These are phyloP conservation scores for Hypomecis punctinalis DNA, from an alignment of 2,888 invertebrate species.

Conservation along the genomic window DNA sequence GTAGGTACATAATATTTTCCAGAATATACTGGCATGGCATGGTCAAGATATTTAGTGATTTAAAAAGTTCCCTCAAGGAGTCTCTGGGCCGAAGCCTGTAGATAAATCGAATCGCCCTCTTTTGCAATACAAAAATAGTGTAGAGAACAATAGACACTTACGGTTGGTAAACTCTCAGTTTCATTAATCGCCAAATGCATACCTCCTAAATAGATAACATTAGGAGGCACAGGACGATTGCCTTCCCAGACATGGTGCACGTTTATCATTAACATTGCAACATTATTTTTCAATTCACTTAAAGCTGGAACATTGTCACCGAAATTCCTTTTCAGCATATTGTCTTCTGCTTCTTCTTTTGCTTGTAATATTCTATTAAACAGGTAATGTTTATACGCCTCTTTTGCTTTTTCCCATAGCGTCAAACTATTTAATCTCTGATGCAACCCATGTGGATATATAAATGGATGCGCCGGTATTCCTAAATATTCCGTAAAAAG, in stretches of 20 bases:
- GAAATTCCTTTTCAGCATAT: slow-evolving; percentile 43
- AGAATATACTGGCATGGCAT: no score
- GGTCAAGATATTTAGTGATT: no score
- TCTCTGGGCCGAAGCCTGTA: no score
- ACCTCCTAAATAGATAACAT: slow-evolving; percentile 66
- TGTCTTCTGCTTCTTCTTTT: slow-evolving; percentile 38
- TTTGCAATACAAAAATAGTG: no score
- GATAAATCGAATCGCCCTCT: no score
- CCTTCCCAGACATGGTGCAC: slow-evolving; percentile 62
- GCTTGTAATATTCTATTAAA: slow-evolving; percentile 29
- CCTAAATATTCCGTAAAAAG: slow-evolving; percentile 41
- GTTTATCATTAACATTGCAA: slow-evolving; percentile 68
- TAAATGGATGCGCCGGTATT: slow-evolving; percentile 40
- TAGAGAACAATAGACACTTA: background rate
- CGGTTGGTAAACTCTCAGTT: slow-evolving; percentile 38
- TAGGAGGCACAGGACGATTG: slow-evolving; percentile 67
- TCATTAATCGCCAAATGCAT: slow-evolving; percentile 63
- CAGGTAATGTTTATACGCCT: slow-evolving; percentile 38
- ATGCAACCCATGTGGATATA: slow-evolving; percentile 28
- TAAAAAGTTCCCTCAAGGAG: no score
- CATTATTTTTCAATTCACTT: slow-evolving; percentile 45
- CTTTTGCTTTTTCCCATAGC: slow-evolving; percentile 51
- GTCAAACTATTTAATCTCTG: slow-evolving; percentile 49
- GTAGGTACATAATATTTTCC: no score
- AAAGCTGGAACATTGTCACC: slow-evolving; percentile 48